Percentiles rank a stretch among this genome's conserved stretches.
Conservation (phyloP, 2,113 vertebrate species). For the Acinonyx jubatus region DNA sequence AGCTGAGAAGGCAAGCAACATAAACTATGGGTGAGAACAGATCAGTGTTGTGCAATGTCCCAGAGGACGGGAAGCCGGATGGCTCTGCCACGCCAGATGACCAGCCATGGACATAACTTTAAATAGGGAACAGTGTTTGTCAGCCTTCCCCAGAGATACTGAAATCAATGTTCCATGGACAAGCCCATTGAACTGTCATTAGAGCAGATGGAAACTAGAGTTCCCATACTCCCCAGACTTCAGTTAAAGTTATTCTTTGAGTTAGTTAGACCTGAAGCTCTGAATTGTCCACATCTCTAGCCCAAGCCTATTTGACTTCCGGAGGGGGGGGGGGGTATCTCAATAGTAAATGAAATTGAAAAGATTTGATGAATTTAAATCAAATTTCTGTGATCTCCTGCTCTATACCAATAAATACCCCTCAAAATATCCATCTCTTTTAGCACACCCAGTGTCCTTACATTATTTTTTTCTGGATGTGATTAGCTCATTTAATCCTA, state of each 20-base stretch:
- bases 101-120: constrained; percentile 67
- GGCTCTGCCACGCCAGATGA: constrained; percentile 67
- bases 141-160: constrained; percentile 63
- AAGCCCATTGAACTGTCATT: constrained; percentile 68
- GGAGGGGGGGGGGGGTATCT: background rate
- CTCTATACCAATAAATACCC: background rate
- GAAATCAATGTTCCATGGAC: constrained; percentile 71
- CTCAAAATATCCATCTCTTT: constrained; percentile 41
- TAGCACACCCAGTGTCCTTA: background rate
- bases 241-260: constrained; percentile 40
- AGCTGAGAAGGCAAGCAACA: constrained; percentile 65
- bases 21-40: constrained; percentile 55
- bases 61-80: constrained; percentile 66
- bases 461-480: constrained; percentile 4
- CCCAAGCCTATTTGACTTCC: background rate
- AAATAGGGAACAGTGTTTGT: constrained; percentile 60
- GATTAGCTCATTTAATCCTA: constrained; percentile 17
- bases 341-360: constrained; percentile 38
- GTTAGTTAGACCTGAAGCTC: constrained; percentile 30
- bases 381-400: background rate
- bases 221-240: constrained; percentile 10
- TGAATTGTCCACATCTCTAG: background rate
- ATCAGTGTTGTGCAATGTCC: constrained; percentile 48
- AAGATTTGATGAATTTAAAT: constrained; percentile 9
- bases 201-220: constrained; percentile 69